Evolutionary conservation across 2,113 vertebrate species (phyloP).

Genomic region (Pantherophis guttatus): DNA sequence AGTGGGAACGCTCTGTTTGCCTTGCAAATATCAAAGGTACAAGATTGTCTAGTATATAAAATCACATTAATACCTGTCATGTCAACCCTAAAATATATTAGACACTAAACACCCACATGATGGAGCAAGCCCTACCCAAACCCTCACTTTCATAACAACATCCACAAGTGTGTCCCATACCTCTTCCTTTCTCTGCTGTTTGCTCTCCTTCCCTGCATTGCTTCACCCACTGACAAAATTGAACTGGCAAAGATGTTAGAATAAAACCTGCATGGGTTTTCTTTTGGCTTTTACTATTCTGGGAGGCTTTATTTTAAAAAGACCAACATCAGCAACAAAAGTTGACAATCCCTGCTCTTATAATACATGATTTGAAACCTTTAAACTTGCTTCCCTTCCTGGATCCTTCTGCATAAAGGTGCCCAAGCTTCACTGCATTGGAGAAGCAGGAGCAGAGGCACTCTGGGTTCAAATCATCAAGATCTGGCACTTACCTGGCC

Average conservation of each 20-base stretch:
- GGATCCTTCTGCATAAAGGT: not conserved
- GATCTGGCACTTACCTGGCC: constrained; percentile 59
- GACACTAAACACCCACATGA: not conserved
- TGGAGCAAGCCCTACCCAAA: not conserved
- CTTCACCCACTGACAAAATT: not conserved
- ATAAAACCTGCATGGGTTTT: not conserved
- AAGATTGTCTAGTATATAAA: not conserved
- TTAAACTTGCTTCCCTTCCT: not conserved
- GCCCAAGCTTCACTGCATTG: not conserved
- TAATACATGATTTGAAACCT: not conserved
- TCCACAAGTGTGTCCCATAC: not conserved
- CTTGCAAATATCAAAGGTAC: not conserved
- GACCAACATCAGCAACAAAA: not conserved
- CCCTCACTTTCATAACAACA: not conserved
- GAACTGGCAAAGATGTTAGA: not conserved
- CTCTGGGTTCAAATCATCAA: not conserved
- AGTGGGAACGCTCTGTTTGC: not conserved
- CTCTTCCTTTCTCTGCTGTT: not conserved
- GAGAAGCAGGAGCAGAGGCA: not conserved
- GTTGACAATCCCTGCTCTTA: not conserved
- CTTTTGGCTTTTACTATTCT: not conserved
- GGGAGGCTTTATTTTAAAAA: not conserved
- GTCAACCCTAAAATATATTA: not conserved
- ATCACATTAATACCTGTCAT: not conserved
- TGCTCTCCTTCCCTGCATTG: not conserved